A percentile compares a stretch with the other conserved stretches of the same genome.
Evolutionary conservation across 2,797 vertebrate species (phyloP).

Genomic region (Pseudochromis fuscus): DNA sequence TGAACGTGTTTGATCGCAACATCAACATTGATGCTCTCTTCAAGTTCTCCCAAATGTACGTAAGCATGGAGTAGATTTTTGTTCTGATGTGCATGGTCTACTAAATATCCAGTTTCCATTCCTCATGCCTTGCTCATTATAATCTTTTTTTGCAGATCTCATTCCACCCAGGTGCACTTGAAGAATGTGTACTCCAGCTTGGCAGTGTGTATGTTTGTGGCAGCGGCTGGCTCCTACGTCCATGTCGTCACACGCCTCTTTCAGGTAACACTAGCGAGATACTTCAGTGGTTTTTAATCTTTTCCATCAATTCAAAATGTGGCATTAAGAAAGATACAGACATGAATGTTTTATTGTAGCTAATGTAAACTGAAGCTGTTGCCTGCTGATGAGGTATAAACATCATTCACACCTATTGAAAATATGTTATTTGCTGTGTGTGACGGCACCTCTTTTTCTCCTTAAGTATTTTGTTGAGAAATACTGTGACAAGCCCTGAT

Average conservation of each 20-base stretch:
- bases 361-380: not conserved
- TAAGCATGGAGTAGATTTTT: conserved; percentile 3
- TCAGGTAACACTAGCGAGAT: conserved; percentile 85
- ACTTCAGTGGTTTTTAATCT: not conserved
- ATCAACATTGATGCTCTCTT: conserved; percentile 82
- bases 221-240: conserved; percentile 91
- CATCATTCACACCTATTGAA: no score
- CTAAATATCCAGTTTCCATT: not conserved
- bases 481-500: not conserved
- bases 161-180: conserved; percentile 95
- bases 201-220: conserved; percentile 93
- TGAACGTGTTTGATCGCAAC: conserved; percentile 84
- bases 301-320: not conserved
- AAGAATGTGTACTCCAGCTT: conserved; percentile 97
- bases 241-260: conserved; percentile 91
- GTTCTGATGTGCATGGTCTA: not conserved
- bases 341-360: not conserved
- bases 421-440: no score
- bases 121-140: not conserved
- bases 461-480: not conserved
- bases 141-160: conserved; percentile 80
- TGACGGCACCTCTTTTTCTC: no score
- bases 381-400: no score
- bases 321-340: no score
- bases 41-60: conserved; percentile 84